Base-by-base conservation (phyloP, 2,888 invertebrate species). In the Cerastis leucographa region DNA sequence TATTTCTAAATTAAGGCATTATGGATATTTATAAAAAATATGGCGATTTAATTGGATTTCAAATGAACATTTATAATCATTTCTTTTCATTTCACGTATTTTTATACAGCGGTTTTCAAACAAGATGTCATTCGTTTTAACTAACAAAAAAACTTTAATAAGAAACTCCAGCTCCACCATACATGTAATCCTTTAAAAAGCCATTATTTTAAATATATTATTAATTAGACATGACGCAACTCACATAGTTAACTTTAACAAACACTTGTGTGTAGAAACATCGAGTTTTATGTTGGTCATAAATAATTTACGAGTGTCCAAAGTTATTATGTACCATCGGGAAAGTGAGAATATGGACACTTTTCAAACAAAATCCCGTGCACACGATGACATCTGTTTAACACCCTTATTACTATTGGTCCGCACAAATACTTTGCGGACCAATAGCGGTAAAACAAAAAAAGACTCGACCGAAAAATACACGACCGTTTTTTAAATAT, bases 241-340 rank as follows among this genome's bases (percentile, higher is more conserved):
- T 90, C 89, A 84, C 88, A 84, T 82, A 80, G 88, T 90, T 88
- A 88, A 88, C 83, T 84, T 88, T 86, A 90, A 89, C 87, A 89
- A 91, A 91, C 90, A 91, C 90, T 90, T 88, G 88, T 83, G 81
- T 84, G 87, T 83, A 89, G 85, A 70, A 87, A 91, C 89, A 86
- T 80, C 87, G 79, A 74, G 84, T 88, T 94, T 92, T 90, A 94
- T 89, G 88, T 76, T 81, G 29, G 83, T 81, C 90, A 90, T 93
- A 92, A 93, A 93, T 91, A 87, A 91, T 93, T 91, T 91, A 92
- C 91, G 93, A 90, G 85, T 88, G 82, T 81, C 84, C 80, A 79
- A 87, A 86, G 90, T 89, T 42, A 64, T 91, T 89, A 61, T 61
- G 19, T 61, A n/a, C n/a, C n/a, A n/a, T n/a, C n/a, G n/a, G n/a